These are phyloP conservation scores for Tetragonula carbonaria DNA, from an alignment of 2,888 invertebrate species.

Conservation along the genomic window DNA sequence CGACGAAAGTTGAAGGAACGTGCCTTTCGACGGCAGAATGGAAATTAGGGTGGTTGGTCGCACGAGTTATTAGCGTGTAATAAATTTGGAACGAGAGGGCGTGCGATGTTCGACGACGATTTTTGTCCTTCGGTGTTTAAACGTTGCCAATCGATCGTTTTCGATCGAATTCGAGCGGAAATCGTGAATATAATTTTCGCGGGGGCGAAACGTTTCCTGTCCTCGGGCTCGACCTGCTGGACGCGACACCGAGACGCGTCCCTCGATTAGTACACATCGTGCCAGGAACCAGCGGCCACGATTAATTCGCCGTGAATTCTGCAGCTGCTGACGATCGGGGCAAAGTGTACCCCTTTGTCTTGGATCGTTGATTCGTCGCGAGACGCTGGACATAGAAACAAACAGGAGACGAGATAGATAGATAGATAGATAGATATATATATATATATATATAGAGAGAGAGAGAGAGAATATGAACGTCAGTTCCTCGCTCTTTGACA, in stretches of 20 bases:
- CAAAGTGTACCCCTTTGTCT: background rate
- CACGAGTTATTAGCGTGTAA: slow-evolving; percentile 55
- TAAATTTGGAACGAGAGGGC: slow-evolving; percentile 37
- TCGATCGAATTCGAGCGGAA: slow-evolving; percentile 55
- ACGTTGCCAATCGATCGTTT: slow-evolving; percentile 17
- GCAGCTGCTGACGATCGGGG: slow-evolving; percentile 37
- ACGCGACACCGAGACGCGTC: slow-evolving; percentile 41
- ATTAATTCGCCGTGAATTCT: slow-evolving; percentile 64
- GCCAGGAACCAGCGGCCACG: slow-evolving; percentile 18
- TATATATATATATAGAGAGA: too few relatives aligned
- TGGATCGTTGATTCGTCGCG: slow-evolving; percentile 27
- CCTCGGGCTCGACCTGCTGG: slow-evolving; percentile 35
- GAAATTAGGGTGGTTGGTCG: slow-evolving; percentile 47
- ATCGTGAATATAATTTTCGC: slow-evolving; percentile 67
- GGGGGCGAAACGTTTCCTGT: slow-evolving; percentile 32
- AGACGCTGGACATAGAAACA: background rate
- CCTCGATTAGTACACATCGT: slow-evolving; percentile 45
- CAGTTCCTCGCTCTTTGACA: slow-evolving; percentile 27
- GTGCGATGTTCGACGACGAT: slow-evolving; percentile 26
- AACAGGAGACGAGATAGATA: background rate
- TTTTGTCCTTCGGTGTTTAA: slow-evolving; percentile 13
- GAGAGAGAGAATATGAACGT: background rate
- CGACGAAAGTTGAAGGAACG: slow-evolving; percentile 20
- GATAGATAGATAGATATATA: too few relatives aligned
- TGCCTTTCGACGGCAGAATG: slow-evolving; percentile 15